Percentiles rank a stretch among this genome's conserved stretches.
Conservation (phyloP, 2,797 vertebrate species). For the Thaleichthys pacificus region DNA sequence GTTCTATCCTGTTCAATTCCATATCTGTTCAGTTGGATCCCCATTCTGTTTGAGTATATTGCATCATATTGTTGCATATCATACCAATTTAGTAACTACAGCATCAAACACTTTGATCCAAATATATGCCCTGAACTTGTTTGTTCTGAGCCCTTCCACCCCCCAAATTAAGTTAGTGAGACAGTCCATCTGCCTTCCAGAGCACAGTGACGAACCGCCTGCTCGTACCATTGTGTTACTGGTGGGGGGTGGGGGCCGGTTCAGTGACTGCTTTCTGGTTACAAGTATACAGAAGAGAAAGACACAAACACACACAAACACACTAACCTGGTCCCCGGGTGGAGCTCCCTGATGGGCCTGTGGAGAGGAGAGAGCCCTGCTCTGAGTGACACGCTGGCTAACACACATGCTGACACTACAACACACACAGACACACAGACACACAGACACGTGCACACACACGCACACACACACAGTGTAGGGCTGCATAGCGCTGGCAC, state of each 20-base stretch:
- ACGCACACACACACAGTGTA: neutral
- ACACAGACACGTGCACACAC: neutral
- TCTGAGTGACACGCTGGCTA: slow-evolving; percentile 40
- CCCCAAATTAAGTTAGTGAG: no score
- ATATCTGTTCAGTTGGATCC: slow-evolving; percentile 13
- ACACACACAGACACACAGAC: slow-evolving; percentile 10
- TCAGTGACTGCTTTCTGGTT: no score
- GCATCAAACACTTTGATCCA: neutral
- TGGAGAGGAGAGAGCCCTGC: slow-evolving; percentile 30
- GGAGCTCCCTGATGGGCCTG: slow-evolving; percentile 11
- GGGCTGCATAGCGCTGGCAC: no score
- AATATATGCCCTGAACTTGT: neutral
- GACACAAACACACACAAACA: no score
- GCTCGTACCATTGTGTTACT: slow-evolving; percentile 2
- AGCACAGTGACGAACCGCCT: slow-evolving; percentile 17
- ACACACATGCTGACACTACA: slow-evolving; percentile 8
- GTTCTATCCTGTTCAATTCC: slow-evolving; percentile 21
- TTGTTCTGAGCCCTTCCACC: no score
- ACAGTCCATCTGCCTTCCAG: neutral
- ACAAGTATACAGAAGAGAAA: no score
- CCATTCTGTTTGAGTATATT: neutral
- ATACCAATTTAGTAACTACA: no score
- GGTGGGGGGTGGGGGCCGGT: no score
- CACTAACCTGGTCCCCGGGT: no score
- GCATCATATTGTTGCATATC: no score